phyloP scores from a whole-genome alignment of 2,113 vertebrate genomes.

The Coturnix japonica region DNA sequence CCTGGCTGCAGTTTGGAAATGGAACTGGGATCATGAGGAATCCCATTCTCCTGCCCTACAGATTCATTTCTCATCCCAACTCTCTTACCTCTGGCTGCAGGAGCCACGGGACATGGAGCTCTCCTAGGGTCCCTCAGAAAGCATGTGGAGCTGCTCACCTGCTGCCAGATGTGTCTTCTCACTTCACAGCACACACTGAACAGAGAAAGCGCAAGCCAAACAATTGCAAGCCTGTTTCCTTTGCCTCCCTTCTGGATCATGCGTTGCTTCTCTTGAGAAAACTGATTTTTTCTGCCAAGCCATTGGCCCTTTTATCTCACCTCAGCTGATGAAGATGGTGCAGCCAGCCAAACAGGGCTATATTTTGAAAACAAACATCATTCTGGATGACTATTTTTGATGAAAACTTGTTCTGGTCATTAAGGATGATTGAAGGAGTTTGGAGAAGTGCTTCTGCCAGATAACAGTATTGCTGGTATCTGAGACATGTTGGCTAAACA shows the following conservation, averaged over 20 bases:
- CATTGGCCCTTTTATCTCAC: not conserved
- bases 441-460: constrained; percentile 12
- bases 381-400: constrained; percentile 27
- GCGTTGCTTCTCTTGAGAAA: not conserved
- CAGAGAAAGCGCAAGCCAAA: not conserved
- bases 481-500: constrained; percentile 64
- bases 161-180: not conserved
- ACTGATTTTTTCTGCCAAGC: not conserved
- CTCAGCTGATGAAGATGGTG: rapidly evolving
- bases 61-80: not conserved
- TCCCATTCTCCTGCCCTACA: not conserved
- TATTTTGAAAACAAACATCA: constrained; percentile 56
- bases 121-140: not conserved
- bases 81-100: not conserved
- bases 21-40: not conserved
- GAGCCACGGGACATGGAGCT: not conserved
- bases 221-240: not conserved
- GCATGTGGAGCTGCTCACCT: not conserved
- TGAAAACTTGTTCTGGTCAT: constrained; percentile 24
- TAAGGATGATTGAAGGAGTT: constrained; percentile 15
- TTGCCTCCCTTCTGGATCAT: not conserved
- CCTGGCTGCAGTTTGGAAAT: not conserved
- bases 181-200: rapidly evolving
- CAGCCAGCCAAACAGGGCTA: not conserved
- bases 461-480: not conserved